Evolutionary conservation across 2,797 vertebrate species (phyloP).

Genomic region (Premnoplex brunnescens): DNA sequence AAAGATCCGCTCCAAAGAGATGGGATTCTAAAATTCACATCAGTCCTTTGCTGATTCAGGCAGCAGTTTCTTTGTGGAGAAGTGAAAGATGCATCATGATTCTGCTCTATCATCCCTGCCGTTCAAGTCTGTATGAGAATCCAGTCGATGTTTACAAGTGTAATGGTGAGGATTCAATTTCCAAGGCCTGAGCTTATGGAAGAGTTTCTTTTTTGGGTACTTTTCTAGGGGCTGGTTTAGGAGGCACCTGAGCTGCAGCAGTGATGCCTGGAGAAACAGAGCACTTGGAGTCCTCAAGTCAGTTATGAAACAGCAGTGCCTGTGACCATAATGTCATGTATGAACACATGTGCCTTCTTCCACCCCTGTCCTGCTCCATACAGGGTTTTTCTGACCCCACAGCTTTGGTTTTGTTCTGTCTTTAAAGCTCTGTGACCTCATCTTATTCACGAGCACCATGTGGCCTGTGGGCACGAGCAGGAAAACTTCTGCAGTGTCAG

Average conservation of each 20-base stretch:
- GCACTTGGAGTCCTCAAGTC: background rate
- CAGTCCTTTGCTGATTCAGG: background rate
- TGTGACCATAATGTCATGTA: background rate
- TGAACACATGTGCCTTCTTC: background rate
- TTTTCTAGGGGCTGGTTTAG: background rate
- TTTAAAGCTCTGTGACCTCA: background rate
- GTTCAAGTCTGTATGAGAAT: background rate
- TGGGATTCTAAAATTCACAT: background rate
- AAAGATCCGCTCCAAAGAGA: background rate
- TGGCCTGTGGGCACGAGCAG: background rate
- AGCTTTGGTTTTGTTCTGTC: background rate
- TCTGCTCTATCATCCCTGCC: background rate
- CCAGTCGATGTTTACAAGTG: background rate
- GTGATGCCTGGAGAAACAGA: background rate
- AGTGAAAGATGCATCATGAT: background rate
- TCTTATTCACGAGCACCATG: background rate
- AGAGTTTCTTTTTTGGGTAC: background rate
- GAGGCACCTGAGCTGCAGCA: background rate
- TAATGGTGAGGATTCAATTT: constrained; percentile 1
- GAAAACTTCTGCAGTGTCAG: background rate
- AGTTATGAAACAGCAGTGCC: background rate
- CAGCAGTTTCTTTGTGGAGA: background rate
- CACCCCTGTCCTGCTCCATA: background rate
- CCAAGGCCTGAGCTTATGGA: background rate
- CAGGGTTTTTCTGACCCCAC: background rate